phyloP scores from a whole-genome alignment of 2,888 invertebrate species.

The Andrena marginata region DNA sequence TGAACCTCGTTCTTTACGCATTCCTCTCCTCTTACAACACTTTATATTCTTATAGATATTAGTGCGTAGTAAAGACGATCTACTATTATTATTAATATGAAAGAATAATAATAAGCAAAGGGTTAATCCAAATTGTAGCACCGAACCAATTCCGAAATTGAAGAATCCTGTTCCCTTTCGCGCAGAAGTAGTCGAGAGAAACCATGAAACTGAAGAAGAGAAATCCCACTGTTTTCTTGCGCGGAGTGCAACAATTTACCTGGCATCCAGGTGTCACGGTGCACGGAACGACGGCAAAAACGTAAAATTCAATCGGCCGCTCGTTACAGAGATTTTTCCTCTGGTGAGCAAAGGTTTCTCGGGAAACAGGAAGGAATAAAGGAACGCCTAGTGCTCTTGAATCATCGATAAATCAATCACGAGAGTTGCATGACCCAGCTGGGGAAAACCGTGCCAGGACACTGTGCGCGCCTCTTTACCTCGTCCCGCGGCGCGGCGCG shows the following conservation, averaged over 20 bases:
- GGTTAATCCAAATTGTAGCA: too few species aligned
- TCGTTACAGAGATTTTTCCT: constrained; percentile 35
- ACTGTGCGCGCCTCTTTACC: neutral
- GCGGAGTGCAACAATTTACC: constrained; percentile 39
- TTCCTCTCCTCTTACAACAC: too few species aligned
- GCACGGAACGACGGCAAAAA: constrained; percentile 38
- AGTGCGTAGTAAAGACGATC: too few species aligned
- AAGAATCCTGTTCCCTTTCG: neutral
- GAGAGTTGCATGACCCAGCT: neutral
- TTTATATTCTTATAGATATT: too few species aligned
- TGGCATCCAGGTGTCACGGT: constrained; percentile 30
- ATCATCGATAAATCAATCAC: constrained; percentile 42
- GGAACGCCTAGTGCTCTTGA: constrained; percentile 9
- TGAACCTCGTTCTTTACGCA: too few species aligned
- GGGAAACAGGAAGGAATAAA: constrained; percentile 30
- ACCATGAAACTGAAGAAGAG: constrained; percentile 47
- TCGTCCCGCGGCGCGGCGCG: neutral
- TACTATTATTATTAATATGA: too few species aligned
- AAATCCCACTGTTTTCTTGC: constrained; percentile 50
- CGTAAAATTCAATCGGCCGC: constrained; percentile 41
- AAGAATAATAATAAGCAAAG: too few species aligned
- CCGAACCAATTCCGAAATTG: neutral
- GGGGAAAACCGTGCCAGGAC: constrained; percentile 12
- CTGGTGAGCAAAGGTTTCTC: constrained; percentile 13
- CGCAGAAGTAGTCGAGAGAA: constrained; percentile 27